A percentile compares a stretch with the other conserved stretches of the same genome.
phyloP scores from a whole-genome alignment of 1,140 invertebrate species.

The Chelonus insularis region DNA sequence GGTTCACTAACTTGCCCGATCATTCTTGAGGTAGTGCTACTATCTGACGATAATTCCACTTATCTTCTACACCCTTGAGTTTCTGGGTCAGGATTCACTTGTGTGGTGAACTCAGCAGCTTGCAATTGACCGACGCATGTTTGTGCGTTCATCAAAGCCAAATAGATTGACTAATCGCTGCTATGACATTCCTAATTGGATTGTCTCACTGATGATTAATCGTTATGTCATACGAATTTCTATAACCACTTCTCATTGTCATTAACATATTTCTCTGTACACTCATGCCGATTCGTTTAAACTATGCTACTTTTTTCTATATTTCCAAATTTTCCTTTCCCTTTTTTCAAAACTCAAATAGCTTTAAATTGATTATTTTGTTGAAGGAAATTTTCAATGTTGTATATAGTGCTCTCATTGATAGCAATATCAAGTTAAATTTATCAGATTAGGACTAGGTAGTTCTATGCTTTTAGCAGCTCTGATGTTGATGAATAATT shows the following conservation, averaged over 20 bases:
- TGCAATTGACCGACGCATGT: background rate
- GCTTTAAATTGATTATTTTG: too few relatives aligned
- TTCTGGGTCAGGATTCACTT: background rate
- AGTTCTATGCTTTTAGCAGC: too few relatives aligned
- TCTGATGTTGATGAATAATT: too few relatives aligned
- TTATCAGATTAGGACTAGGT: too few relatives aligned
- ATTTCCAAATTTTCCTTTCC: too few relatives aligned
- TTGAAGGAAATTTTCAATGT: too few relatives aligned
- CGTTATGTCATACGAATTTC: background rate
- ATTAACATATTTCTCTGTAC: too few relatives aligned
- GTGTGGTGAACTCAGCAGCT: background rate
- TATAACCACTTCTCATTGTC: background rate
- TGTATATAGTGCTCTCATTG: too few relatives aligned
- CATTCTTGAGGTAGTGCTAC: background rate
- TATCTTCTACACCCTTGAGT: background rate
- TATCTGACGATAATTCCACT: background rate
- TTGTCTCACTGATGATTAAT: slow-evolving; percentile 22
- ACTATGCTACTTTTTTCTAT: too few relatives aligned
- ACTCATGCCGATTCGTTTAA: too few relatives aligned
- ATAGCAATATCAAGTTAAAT: too few relatives aligned
- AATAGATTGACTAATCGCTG: slow-evolving; percentile 15
- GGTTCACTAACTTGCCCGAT: background rate
- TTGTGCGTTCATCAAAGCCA: background rate
- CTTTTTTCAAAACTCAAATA: too few relatives aligned
- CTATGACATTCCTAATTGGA: slow-evolving; percentile 17